Conservation (phyloP, 2,888 invertebrate species). For the Dryobota labecula region DNA sequence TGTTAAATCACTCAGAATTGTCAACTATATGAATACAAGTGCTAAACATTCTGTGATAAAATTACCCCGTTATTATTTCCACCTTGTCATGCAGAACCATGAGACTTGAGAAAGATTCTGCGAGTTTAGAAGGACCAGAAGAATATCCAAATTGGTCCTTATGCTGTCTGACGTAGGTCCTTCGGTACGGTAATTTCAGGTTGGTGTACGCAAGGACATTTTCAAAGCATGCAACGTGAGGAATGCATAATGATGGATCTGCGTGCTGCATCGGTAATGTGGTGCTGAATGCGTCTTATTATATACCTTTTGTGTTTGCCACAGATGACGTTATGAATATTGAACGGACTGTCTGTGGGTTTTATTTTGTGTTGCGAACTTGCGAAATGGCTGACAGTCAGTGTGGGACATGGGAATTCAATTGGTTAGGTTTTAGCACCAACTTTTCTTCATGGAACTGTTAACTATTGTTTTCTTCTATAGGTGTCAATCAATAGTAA, state of each 20-base stretch:
- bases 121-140: slow-evolving; percentile 27
- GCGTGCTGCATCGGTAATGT: slow-evolving; percentile 80
- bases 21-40: slow-evolving; percentile 60
- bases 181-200: slow-evolving; percentile 34
- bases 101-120: slow-evolving; percentile 49
- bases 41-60: slow-evolving; percentile 63
- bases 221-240: slow-evolving; percentile 73
- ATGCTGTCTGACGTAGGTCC: slow-evolving; percentile 24
- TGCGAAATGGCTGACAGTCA: slow-evolving; percentile 48
- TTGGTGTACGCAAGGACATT: slow-evolving; percentile 76
- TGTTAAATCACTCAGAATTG: slow-evolving; percentile 61
- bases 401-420: slow-evolving; percentile 30
- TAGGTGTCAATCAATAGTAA: not conserved
- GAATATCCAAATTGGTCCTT: slow-evolving; percentile 44
- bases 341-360: slow-evolving; percentile 63
- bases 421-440: slow-evolving; percentile 16
- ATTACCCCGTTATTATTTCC: slow-evolving; percentile 68
- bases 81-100: slow-evolving; percentile 67
- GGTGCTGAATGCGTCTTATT: slow-evolving; percentile 69
- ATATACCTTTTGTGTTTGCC: slow-evolving; percentile 72
- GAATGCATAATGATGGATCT: slow-evolving; percentile 81
- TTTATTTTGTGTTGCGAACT: slow-evolving; percentile 63
- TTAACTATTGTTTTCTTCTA: slow-evolving; percentile 12
- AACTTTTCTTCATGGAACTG: slow-evolving; percentile 23
- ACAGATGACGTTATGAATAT: slow-evolving; percentile 74